Base-by-base conservation (phyloP, 2,113 vertebrate genomes). In the Nettapus auritus region DNA sequence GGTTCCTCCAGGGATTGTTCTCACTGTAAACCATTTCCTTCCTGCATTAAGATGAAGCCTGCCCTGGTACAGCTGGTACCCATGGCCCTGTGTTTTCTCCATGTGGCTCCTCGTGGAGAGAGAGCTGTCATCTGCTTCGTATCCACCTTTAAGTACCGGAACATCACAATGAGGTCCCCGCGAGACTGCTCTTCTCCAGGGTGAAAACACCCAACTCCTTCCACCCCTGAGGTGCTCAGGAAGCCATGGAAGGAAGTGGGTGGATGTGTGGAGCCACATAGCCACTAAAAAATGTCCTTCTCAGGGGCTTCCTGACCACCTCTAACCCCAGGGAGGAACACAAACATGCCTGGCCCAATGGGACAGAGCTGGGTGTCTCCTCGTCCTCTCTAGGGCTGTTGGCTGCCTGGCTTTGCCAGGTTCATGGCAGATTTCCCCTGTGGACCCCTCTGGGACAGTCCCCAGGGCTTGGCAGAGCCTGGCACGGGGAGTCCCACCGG, bases 401-500 rank as follows among this genome's bases (percentile, higher is more conserved):
- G 40, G 1, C 26, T 16, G 11, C 55, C 22, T 11, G 62, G 75
- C 33, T 63, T 70, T 19, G 5, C 17, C 31, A 9, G 42, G 60
- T 17, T 21, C 26, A 22, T 52, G 55, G 42, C 42, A 8, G 33
- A 8, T n/a, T 66, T 79, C 74, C 68, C 34, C 66, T 8, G 2
- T 0, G 52, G 66, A 52, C 21, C 66, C 56, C 40, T 52, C 74
- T 20, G n/a, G 33, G 15, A 25, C 29, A 4, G 2, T 70, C 79
- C 74, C n/a, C 9, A 4, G n/a, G 74, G 57, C 28, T 17, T 8
- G 40, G 28, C 34, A 34, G 15, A 34, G 17, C 79, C 78, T 38
- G 13, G 33, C 6, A 11, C 8, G 2, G 64, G 48, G 31, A 42
- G 20, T 22, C 59, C 13, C 46, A 1, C 0, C 0, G 26, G 44